Evolutionary conservation across 2,888 invertebrate genomes (phyloP), one percentile per base, ranked within the genome.

Genomic region (Carabus problematicus): DNA sequence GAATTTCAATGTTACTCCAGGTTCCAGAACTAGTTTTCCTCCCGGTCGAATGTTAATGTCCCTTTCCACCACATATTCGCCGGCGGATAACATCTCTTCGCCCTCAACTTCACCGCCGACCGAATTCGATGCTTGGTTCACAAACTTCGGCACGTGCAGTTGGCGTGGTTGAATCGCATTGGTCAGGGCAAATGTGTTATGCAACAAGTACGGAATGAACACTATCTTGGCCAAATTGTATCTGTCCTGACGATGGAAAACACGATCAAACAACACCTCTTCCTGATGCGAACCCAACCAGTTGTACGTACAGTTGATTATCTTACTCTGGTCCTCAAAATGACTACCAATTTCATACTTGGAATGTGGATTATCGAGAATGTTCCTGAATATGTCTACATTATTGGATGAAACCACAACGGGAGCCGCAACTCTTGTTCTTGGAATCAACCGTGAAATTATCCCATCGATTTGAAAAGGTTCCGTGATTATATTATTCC

Each of bases 281-380:
- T 87, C 86, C 78, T 93, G 92, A 70, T 87, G 88, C 72, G 84
- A 89, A 3, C 97, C 96, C 75, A 98, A 87, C 93, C 96, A 98
- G 79, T 99, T 99, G 78, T 88, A 93, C 0, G 95, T 92, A 74
- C 96, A 97, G 79, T 97, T 94, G n/a, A 99, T 91, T 14, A 88
- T 84, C 83, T 94, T 92, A 76, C 97, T 96, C 79, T 97, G 98
- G 79, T 98, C 97, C 77, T 92, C 91, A 14, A 98, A 85, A 77
- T 98, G 98, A 0, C 97, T 97, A 0, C 97, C 97, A 56, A 99
- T 91, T 84, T 99, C 98, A 79, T 96, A 97, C 64, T 89, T 88
- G 0, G 98, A 96, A 72, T 91, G 90, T 1, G 91, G 91, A 82
- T 99, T 98, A 70, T 93, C 90, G 45, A 98, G 88, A 70, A 95